Percentiles rank a stretch among this genome's conserved stretches.
Evolutionary conservation across 37 sponge, comb jelly and placozoan genomes (phyloP).

Genomic region (Hexactinellida sp.): DNA sequence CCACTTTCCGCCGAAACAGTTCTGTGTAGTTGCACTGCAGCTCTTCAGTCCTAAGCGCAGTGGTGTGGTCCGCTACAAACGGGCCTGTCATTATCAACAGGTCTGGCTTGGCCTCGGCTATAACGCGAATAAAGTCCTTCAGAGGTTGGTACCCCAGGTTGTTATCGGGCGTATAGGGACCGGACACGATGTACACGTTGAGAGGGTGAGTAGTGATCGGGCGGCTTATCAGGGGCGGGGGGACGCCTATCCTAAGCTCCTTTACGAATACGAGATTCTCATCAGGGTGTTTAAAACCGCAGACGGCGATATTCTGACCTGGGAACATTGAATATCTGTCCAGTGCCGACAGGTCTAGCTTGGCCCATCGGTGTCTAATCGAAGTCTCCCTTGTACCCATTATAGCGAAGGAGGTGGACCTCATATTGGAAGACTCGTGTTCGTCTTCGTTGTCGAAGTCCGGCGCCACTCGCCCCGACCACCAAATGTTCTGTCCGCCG

Average conservation of each 20-base stretch:
- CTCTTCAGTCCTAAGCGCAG: neutral
- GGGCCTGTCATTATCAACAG: neutral
- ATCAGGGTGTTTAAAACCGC: neutral
- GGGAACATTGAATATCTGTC: neutral
- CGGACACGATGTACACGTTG: neutral
- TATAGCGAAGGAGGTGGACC: neutral
- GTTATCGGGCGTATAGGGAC: neutral
- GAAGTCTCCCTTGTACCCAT: neutral
- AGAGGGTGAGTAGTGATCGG: conserved; percentile 13
- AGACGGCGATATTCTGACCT: neutral
- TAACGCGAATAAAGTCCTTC: neutral
- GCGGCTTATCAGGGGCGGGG: neutral
- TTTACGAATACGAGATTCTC: neutral
- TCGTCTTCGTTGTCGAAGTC: neutral
- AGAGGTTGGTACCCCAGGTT: neutral
- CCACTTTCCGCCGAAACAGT: neutral
- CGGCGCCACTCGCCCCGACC: neutral
- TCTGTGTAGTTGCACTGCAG: neutral
- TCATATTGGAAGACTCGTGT: neutral
- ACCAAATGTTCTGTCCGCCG: neutral
- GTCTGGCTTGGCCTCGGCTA: neutral
- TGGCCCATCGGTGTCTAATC: neutral
- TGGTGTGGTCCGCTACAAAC: neutral
- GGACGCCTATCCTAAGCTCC: neutral
- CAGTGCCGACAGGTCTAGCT: neutral